A percentile compares a stretch with the other conserved stretches of the same genome.
These are phyloP conservation scores for Nebria brevicollis DNA, from an alignment of 2,888 invertebrate species.

Conservation along the genomic window DNA sequence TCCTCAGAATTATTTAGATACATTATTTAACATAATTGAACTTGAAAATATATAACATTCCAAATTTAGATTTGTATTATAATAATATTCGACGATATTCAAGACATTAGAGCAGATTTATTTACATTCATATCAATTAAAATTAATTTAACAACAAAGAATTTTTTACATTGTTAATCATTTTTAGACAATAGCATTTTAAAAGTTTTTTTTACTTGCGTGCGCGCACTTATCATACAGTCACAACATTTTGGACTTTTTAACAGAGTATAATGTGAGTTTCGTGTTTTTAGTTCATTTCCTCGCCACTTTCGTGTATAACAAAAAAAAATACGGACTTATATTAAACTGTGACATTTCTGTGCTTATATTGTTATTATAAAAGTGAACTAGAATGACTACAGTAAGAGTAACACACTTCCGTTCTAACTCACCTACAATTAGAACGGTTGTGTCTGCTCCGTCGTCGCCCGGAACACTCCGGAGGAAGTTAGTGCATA, in stretches of 20 bases:
- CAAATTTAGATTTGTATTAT: too few species aligned
- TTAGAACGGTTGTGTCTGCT: slow-evolving; percentile 35
- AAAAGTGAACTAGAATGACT: slow-evolving; percentile 30
- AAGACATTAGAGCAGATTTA: too few species aligned
- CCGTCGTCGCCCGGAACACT: slow-evolving; percentile 32
- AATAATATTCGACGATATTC: too few species aligned
- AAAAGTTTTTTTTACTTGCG: neutral
- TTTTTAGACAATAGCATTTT: too few species aligned
- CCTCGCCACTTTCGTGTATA: neutral
- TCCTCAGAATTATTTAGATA: too few species aligned
- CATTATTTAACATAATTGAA: too few species aligned
- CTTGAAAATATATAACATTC: too few species aligned
- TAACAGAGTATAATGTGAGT: neutral
- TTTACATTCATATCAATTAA: too few species aligned
- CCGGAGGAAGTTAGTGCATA: slow-evolving; percentile 35
- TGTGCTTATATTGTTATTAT: slow-evolving; percentile 15
- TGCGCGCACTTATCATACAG: neutral
- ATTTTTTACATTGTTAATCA: too few species aligned
- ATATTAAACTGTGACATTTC: neutral
- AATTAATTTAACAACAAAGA: too few species aligned
- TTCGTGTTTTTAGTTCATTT: neutral
- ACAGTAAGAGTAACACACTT: slow-evolving; percentile 24
- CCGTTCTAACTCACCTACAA: slow-evolving; percentile 31
- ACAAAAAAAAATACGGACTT: neutral
- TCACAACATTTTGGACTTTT: neutral